Evolutionary conservation across 2,888 invertebrate genomes (phyloP).

Genomic region (Dilophus febrilis): DNA sequence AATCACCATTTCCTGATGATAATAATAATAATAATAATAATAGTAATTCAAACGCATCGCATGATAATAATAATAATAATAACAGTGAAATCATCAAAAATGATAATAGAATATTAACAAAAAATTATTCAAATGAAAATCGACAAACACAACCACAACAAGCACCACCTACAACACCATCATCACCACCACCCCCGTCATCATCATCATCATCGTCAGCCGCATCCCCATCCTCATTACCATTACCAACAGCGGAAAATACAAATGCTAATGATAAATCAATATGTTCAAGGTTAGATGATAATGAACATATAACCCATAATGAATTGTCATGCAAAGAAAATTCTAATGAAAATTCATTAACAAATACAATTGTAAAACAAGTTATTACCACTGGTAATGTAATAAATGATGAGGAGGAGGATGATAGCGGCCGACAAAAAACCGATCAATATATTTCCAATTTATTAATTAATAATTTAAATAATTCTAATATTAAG

Average conservation of each 20-base stretch:
- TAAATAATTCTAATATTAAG: no score
- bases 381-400: neutral
- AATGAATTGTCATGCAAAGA: neutral
- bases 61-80: neutral
- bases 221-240: no score
- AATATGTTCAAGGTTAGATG: neutral
- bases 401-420: neutral
- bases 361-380: neutral
- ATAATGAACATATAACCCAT: neutral
- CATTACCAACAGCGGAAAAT: no score
- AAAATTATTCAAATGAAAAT: constrained; percentile 2
- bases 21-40: neutral
- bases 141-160: neutral
- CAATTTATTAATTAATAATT: constrained; percentile 34
- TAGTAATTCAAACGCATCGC: neutral
- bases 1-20: neutral
- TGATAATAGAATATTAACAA: neutral
- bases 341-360: neutral
- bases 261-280: no score
- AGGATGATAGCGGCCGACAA: neutral
- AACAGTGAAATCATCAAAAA: neutral
- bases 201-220: no score
- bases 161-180: neutral
- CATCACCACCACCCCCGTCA: neutral
- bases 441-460: constrained; percentile 34